Evolutionary conservation across 2,113 vertebrate species (phyloP), one percentile per base, ranked within the genome.

Genomic region (Aptenodytes patagonicus): DNA sequence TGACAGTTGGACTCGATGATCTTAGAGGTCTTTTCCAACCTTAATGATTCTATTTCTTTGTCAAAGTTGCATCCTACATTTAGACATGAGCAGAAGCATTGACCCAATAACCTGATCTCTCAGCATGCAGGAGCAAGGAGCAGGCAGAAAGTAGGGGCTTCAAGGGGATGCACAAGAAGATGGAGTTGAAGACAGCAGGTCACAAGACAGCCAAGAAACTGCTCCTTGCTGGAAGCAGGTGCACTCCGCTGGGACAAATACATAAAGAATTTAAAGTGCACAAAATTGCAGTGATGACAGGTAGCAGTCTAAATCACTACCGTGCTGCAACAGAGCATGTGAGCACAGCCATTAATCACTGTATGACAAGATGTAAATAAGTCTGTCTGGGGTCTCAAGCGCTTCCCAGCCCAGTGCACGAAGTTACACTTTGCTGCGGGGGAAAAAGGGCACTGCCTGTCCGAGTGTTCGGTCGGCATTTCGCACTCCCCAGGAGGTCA

Each of bases 181-280:
- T 7, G 17, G 69, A 92, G 61, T 6, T 57, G 10, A 84, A 26
- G 60, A 73, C 65, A 76, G 52, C 34, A 62, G 83, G 78, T 72
- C 77, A 83, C 62, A 13, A 71, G 81, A 29, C 65, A 87, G 70
- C 61, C 46, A 55, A 86, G 76, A 86, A 81, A 34, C n/a, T 64
- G 86, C 91, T 93, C 61, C 85, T 89, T 42, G 40, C 72, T 93
- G 62, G 44, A 80, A 95, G 89, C 90, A 90, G 89, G 82, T 95
- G 94, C 75, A 36, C 82, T 90, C 78, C 82, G 91, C 73, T 44
- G 85, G 89, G 89, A 95, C 70, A 84, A 91, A 89, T 17, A 78
- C 71, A 54, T 2, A 1, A 58, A 83, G 93, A 95, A 87, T 61
- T 31, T 64, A 46, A 91, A 95, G 89, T n/a, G 64, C 82, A 80